Conservation (phyloP, 2,888 invertebrate species). For the Autographa pulchrina region DNA sequence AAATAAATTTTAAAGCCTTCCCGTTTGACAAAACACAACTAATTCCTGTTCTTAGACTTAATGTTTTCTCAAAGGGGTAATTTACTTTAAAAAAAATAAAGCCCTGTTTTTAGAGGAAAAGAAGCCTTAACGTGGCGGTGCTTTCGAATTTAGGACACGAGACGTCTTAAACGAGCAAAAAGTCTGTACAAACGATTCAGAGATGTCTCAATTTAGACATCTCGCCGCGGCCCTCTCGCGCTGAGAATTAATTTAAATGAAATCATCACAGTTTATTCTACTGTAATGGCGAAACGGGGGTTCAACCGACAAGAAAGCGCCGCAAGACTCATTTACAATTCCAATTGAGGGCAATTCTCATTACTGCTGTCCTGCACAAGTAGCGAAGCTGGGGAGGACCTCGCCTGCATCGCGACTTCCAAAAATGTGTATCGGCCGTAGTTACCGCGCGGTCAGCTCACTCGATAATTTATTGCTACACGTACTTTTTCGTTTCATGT, state of each 20-base stretch:
- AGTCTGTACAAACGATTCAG: constrained; percentile 71
- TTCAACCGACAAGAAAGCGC: constrained; percentile 85
- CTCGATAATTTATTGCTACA: constrained; percentile 30
- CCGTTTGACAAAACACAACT: constrained; percentile 57
- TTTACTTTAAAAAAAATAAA: constrained; percentile 65
- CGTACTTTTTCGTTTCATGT: constrained; percentile 30
- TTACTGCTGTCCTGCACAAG: constrained; percentile 84
- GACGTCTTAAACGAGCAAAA: constrained; percentile 66
- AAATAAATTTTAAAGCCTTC: constrained; percentile 15
- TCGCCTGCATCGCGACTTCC: constrained; percentile 65
- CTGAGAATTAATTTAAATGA: constrained; percentile 86
- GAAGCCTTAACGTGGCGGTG: constrained; percentile 62
- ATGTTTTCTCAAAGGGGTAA: constrained; percentile 64
- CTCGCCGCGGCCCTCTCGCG: constrained; percentile 70
- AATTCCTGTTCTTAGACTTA: constrained; percentile 60
- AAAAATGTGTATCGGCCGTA: constrained; percentile 59
- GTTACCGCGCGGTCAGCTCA: constrained; percentile 54
- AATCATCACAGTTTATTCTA: constrained; percentile 88
- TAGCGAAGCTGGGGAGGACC: constrained; percentile 75
- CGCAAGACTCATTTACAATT: constrained; percentile 88
- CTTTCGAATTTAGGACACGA: constrained; percentile 64
- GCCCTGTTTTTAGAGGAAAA: constrained; percentile 59
- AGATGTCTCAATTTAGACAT: constrained; percentile 76
- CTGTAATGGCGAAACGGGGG: constrained; percentile 81
- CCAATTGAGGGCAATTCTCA: constrained; percentile 87